A percentile compares a stretch with the other conserved stretches of the same genome.
Evolutionary conservation across 1,140 invertebrate genomes (phyloP).

Genomic region (Lepidotrigona ventralis): DNA sequence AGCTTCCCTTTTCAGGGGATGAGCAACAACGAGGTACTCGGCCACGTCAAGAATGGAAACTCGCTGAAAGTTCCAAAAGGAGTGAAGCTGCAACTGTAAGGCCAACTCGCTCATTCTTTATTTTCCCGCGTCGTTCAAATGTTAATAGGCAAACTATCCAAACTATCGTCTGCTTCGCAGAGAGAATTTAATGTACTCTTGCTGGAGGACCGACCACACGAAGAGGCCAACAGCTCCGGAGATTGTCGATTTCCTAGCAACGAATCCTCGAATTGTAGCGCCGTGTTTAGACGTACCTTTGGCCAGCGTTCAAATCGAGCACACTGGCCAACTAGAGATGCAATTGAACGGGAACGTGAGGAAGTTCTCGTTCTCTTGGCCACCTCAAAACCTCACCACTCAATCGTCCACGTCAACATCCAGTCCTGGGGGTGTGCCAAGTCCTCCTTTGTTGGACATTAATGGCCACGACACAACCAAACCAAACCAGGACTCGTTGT

Average conservation of each 20-base stretch:
- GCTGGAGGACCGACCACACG: conserved; percentile 87
- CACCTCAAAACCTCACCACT: conserved; percentile 18
- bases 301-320: conserved; percentile 85
- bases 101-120: conserved; percentile 57
- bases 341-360: conserved; percentile 75
- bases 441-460: conserved; percentile 63
- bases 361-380: conserved; percentile 75
- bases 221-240: conserved; percentile 87
- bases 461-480: conserved; percentile 49
- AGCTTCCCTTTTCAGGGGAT: conserved; percentile 93
- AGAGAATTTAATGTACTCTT: conserved; percentile 86
- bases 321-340: conserved; percentile 82
- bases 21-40: conserved; percentile 91
- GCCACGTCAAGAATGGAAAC: conserved; percentile 88
- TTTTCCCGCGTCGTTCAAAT: neutral
- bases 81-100: conserved; percentile 89
- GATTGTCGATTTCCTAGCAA: conserved; percentile 89
- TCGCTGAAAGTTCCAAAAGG: conserved; percentile 86
- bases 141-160: neutral
- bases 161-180: conserved; percentile 74
- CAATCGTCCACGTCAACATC: conserved; percentile 18
- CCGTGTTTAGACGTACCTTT: conserved; percentile 90
- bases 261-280: conserved; percentile 87
- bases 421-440: conserved; percentile 20
- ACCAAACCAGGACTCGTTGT: conserved; percentile 36